Base-by-base conservation (phyloP, 2,888 invertebrate genomes). In the Philhelius pedissequus region DNA sequence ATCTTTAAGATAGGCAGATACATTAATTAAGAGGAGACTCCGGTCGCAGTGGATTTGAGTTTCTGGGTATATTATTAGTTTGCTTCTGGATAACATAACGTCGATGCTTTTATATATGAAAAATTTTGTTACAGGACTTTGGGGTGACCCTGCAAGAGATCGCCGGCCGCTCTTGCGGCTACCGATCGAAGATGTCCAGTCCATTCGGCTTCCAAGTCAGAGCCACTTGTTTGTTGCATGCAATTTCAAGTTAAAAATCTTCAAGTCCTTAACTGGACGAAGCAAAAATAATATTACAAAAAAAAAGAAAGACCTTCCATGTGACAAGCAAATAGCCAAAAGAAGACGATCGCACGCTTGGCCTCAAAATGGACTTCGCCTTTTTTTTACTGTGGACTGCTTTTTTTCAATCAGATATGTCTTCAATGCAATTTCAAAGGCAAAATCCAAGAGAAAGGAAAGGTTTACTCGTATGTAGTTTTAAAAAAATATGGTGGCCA, bases 1-100 rank as follows among this genome's bases (percentile, higher is more conserved):
- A 84, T 84, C 84, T 84, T 80, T 60, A 62, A 84, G 84, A 84
- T 84, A 84, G 84, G 66, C 80, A 80, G 84, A 84, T 84, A 84
- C 84, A 84, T 84, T 84, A 84, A 84, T 84, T 84, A 84, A 84
- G 80, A 71, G 74, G 52, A 80, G 70, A 43, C 48, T 35, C 56
- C 30, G 50, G 30, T 25, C 35, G 22, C 50, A 35, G 38, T 45
- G 68, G 18, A 52, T 58, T 60, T 64, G 45, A 48, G 58, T 48
- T 62, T 30, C 18, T 30, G 62, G 5, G 13, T 48, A 48, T 69
- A 74, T 64, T 74, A 82, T 78, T 77, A 78, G 81, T 66, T 58
- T 30, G 45, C 82, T 82, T 69, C 78, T 71, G 81, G 18, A 60
- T n/a, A n/a, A 69, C 54, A 56, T 68, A 40, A 45, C 45, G 35